phyloP scores from a whole-genome alignment of 1,140 invertebrate species.

The Drosophila oshimai region DNA sequence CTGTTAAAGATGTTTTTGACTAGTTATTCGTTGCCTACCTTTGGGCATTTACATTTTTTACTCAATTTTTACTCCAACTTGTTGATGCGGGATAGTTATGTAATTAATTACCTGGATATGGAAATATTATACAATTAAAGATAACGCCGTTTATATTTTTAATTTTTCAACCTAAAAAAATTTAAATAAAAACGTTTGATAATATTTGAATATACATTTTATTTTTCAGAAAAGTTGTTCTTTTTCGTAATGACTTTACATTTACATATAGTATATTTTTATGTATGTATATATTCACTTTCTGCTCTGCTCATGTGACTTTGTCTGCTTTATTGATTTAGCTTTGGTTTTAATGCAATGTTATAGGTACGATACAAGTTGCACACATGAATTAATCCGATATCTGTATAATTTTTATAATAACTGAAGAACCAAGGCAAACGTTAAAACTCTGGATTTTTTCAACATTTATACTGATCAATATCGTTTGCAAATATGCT shows the following conservation, averaged over 20 bases:
- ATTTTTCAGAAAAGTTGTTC: conserved; percentile 78
- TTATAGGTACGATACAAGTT: conserved; percentile 47
- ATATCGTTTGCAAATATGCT: conserved; percentile 27
- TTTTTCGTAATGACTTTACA: conserved; percentile 75
- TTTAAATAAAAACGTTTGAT: conserved; percentile 8
- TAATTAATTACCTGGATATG: too few relatives aligned
- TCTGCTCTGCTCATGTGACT: conserved; percentile 11
- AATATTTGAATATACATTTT: conserved; percentile 80
- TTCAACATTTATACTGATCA: conserved; percentile 51
- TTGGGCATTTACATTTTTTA: too few relatives aligned
- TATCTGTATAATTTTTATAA: conserved; percentile 39
- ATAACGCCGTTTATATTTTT: too few relatives aligned
- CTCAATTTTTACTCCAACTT: too few relatives aligned
- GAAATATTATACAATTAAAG: too few relatives aligned
- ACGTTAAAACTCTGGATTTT: conserved; percentile 21
- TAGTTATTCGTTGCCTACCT: neutral
- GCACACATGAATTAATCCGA: conserved; percentile 55
- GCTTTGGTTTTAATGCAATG: conserved; percentile 28
- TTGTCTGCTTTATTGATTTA: conserved; percentile 24
- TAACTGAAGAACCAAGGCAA: conserved; percentile 53
- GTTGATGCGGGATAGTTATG: too few relatives aligned
- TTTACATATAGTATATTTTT: conserved; percentile 63
- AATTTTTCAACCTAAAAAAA: neutral
- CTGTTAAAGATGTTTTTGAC: too few relatives aligned
- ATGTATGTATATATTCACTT: conserved; percentile 44